Evolutionary conservation across 2,113 vertebrate genomes (phyloP), one percentile per base, ranked within the genome.

Genomic region (Nicator chloris): DNA sequence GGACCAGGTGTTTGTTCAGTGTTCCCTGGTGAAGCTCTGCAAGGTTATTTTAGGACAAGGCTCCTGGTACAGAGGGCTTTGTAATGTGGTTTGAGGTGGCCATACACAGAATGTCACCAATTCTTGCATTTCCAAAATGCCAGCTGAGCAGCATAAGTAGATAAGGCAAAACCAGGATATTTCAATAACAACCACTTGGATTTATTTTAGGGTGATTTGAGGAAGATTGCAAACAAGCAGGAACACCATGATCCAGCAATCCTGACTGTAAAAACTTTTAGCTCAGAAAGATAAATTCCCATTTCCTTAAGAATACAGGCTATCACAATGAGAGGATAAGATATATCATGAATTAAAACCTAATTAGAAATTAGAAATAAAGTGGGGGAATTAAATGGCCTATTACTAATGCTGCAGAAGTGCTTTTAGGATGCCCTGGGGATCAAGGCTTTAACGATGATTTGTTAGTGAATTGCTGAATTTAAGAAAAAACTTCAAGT

Each of bases 401-500:
- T 91, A 63, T 93, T 93, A 84, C 60, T 79, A 79, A 71, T 79
- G 60, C 44, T 66, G 49, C 69, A 95, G 7, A 94, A 91, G n/a
- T 91, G 69, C 60, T 88, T 70, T 57, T 91, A 57, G 77, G 83
- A n/a, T 87, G 70, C 86, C 70, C 72, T 10, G 12, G 94, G 89
- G 76, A 95, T 82, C 11, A n/a, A 66, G 69, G 63, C 39, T 81
- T 70, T 59, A 91, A 50, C 59, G n/a, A 24, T 77, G 64, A 93
- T 86, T 95, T 96, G 86, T 91, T 95, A 78, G 86, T 75, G 88
- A 91, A 75, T 84, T 88, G 60, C 69, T 90, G 78, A 89, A 85
- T 57, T 72, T 81, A 54, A 92, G 80, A 56, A 84, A 73, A 73
- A 93, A 28, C 35, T 51, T 60, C 6, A 60, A 14, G 10, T 69